Evolutionary conservation across 2,797 vertebrate species (phyloP).

Genomic region (Siniperca scherzeri): DNA sequence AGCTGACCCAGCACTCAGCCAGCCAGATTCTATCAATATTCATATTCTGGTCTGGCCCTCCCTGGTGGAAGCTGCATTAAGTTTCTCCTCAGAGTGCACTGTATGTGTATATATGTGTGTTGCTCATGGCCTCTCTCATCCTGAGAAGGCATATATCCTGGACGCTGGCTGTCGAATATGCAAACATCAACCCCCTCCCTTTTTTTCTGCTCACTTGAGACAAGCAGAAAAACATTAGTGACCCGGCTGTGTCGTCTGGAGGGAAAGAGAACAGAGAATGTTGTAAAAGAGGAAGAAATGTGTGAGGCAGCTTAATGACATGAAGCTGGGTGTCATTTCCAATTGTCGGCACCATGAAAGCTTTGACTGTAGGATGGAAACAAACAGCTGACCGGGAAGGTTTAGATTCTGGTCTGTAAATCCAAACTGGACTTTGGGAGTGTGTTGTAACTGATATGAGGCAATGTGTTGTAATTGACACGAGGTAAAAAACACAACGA

Average conservation of each 20-base stretch:
- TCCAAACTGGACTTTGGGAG: conserved; percentile 45
- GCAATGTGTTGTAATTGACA: conserved; percentile 40
- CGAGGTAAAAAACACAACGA: conserved; percentile 27
- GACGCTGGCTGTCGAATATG: conserved; percentile 58
- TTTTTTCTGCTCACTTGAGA: conserved; percentile 45
- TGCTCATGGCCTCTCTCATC: conserved; percentile 60
- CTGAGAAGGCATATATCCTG: conserved; percentile 64
- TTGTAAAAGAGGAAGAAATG: conserved; percentile 47
- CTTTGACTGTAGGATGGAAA: conserved; percentile 62
- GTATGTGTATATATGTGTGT: conserved; percentile 47
- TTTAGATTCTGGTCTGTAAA: conserved; percentile 59
- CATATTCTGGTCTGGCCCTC: conserved; percentile 67
- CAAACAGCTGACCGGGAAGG: conserved; percentile 69
- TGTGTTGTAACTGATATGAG: conserved; percentile 54
- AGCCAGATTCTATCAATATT: conserved; percentile 76
- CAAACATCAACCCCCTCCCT: conserved; percentile 55
- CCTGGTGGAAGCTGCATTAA: conserved; percentile 66
- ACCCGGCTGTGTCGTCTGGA: conserved; percentile 36
- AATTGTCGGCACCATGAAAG: conserved; percentile 58
- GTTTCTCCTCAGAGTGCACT: conserved; percentile 50
- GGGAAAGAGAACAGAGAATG: conserved; percentile 30
- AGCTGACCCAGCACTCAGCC: conserved; percentile 62
- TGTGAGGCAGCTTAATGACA: conserved; percentile 48
- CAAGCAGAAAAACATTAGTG: conserved; percentile 66
- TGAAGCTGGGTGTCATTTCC: conserved; percentile 64